Conservation (phyloP, 30 jellyfish, hydroid and myxozoan genomes). For the Aurelia aurita region DNA sequence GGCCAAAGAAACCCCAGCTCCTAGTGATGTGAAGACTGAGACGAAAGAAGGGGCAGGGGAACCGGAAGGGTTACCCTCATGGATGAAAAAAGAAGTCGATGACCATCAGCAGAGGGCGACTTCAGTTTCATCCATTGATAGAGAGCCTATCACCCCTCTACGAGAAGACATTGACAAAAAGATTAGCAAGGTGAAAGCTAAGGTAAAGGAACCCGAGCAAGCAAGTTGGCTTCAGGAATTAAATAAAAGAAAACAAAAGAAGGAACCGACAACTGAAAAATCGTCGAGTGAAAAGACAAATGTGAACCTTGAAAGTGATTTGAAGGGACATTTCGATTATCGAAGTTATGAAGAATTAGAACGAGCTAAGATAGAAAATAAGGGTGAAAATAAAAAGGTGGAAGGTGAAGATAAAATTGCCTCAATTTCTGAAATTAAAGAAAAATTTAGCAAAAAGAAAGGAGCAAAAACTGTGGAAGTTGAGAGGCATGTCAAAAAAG, state of each 20-base stretch:
- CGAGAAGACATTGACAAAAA: not conserved
- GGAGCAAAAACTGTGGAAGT: not conserved
- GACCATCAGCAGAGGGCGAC: not conserved
- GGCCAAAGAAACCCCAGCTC: not conserved
- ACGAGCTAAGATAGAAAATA: not conserved
- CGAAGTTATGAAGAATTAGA: constrained; percentile 8
- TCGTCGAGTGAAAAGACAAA: not conserved
- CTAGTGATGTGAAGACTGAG: not conserved
- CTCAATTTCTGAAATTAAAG: constrained; percentile 8
- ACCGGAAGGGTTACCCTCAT: constrained; percentile 3
- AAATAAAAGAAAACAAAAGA: constrained; percentile 28
- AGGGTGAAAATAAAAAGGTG: not conserved
- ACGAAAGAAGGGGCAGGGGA: not conserved
- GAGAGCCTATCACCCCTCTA: not conserved
- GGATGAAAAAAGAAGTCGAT: constrained; percentile 35
- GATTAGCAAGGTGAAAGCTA: constrained; percentile 4
- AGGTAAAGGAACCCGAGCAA: not conserved
- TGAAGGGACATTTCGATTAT: constrained; percentile 1
- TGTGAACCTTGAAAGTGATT: not conserved
- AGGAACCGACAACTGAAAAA: not conserved
- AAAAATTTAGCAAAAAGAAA: constrained; percentile 4
- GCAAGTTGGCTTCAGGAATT: constrained; percentile 67
- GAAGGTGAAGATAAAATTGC: not conserved
- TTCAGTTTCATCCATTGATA: not conserved
- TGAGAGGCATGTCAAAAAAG: not conserved